These are phyloP conservation scores for Esox niger DNA, from an alignment of 2,113 vertebrate species.

Conservation along the genomic window DNA sequence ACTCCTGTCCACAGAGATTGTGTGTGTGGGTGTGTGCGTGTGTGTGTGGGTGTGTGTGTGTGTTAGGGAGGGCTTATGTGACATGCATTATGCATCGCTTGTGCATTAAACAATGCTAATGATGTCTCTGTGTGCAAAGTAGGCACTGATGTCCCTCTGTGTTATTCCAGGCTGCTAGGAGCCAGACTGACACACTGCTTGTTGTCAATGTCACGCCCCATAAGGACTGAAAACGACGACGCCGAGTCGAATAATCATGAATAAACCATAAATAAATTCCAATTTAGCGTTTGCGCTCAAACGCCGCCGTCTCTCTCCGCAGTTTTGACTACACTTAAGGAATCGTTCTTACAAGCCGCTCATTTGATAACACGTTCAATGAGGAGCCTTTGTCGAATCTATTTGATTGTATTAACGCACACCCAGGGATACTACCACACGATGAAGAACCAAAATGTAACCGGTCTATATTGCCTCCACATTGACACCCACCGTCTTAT, in stretches of 20 bases:
- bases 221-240: background rate
- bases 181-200: background rate
- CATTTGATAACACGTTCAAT: too few relatives aligned
- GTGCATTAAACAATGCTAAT: background rate
- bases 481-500: too few relatives aligned
- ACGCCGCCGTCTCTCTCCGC: too few relatives aligned
- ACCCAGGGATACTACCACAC: too few relatives aligned
- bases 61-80: background rate
- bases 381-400: too few relatives aligned
- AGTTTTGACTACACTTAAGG: too few relatives aligned
- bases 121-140: background rate
- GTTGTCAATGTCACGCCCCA: background rate
- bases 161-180: background rate
- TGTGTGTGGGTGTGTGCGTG: background rate
- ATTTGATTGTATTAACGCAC: too few relatives aligned
- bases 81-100: background rate
- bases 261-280: background rate
- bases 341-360: too few relatives aligned
- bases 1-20: too few relatives aligned
- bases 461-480: too few relatives aligned
- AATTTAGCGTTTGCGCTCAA: too few relatives aligned
- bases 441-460: too few relatives aligned
- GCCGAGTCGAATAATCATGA: background rate
- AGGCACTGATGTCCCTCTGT: background rate
- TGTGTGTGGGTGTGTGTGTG: background rate